A percentile compares a stretch with the other conserved stretches of the same genome.
Evolutionary conservation across 2,113 vertebrate genomes (phyloP).

Genomic region (Crypturellus undulatus): DNA sequence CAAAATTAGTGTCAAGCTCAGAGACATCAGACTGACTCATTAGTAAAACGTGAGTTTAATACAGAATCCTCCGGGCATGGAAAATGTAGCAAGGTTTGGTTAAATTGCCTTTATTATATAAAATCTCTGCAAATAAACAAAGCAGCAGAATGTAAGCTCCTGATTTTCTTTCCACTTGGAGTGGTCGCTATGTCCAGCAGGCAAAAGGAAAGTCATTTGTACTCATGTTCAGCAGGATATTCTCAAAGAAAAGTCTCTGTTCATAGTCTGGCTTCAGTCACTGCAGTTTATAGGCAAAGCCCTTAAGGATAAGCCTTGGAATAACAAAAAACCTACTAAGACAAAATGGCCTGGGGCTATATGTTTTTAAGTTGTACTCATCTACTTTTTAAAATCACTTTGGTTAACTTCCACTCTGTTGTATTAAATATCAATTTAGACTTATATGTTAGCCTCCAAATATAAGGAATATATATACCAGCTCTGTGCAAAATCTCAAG

Average conservation of each 20-base stretch:
- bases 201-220: background rate
- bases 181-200: fast-evolving
- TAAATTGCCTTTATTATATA: background rate
- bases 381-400: slow-evolving; percentile 20
- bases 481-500: background rate
- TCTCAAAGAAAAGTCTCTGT: background rate
- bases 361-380: background rate
- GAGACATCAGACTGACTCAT: background rate
- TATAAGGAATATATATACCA: background rate
- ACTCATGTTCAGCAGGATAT: background rate
- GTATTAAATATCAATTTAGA: background rate
- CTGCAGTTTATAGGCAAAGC: background rate
- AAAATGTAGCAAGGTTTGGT: background rate
- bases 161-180: background rate
- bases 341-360: background rate
- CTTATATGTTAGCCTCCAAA: background rate
- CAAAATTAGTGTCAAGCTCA: background rate
- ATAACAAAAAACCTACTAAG: background rate
- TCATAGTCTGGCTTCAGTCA: background rate
- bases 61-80: background rate
- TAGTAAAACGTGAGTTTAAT: background rate
- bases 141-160: background rate
- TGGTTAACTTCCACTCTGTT: slow-evolving; percentile 7
- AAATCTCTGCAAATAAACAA: background rate
- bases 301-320: background rate